Evolutionary conservation across 2,113 vertebrate species (phyloP).

Genomic region (Leucoraja erinaceus): DNA sequence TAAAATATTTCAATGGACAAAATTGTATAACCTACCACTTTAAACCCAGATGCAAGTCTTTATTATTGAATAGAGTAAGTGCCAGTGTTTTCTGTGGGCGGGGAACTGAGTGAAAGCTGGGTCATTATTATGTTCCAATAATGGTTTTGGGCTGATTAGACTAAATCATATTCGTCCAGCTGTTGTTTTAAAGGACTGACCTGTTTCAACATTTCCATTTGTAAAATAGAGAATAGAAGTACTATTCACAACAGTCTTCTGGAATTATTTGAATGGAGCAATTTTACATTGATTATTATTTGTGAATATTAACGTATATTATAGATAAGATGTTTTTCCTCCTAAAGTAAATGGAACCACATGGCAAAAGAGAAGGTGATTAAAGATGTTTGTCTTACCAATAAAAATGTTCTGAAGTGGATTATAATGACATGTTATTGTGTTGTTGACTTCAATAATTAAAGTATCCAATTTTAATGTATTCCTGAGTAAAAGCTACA

Average conservation of each 20-base stretch:
- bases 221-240: background rate
- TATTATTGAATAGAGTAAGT: background rate
- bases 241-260: background rate
- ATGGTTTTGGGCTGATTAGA: background rate
- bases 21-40: background rate
- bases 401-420: background rate
- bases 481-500: background rate
- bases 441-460: background rate
- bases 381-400: background rate
- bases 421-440: constrained; percentile 12
- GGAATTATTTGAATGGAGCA: background rate
- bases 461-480: background rate
- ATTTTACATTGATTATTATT: background rate
- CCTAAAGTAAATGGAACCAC: background rate
- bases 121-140: background rate
- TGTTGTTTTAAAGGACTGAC: background rate
- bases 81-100: background rate
- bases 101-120: background rate
- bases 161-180: background rate
- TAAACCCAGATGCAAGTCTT: background rate
- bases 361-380: background rate
- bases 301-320: background rate
- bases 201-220: background rate
- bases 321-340: background rate
- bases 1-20: background rate